Percentiles rank a stretch among this genome's conserved stretches.
Conservation (phyloP, 1,140 invertebrate species). For the Orussus abietinus region DNA sequence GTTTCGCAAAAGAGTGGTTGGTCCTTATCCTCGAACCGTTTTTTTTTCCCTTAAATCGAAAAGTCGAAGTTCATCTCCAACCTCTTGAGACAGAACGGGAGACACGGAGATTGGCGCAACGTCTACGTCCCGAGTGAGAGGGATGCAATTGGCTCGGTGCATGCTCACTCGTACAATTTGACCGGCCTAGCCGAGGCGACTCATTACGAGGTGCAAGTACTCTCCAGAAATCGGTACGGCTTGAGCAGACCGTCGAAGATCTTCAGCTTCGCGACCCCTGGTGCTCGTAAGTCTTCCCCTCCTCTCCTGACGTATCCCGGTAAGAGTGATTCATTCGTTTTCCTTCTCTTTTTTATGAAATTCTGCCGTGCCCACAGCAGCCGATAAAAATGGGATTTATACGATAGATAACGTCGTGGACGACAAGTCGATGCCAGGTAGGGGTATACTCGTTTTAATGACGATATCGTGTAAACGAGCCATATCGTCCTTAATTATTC, state of each 20-base stretch:
- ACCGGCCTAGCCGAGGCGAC: conserved; percentile 62
- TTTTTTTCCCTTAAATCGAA: not conserved
- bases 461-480: conserved; percentile 5
- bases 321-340: conserved; percentile 6
- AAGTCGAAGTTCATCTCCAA: not conserved
- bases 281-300: conserved; percentile 52
- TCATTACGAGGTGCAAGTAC: conserved; percentile 66
- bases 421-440: not conserved
- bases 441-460: not conserved
- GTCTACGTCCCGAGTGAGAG: conserved; percentile 65
- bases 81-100: conserved; percentile 18
- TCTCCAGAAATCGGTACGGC: conserved; percentile 68
- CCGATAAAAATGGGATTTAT: not conserved
- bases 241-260: conserved; percentile 65
- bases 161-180: conserved; percentile 64
- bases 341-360: not conserved
- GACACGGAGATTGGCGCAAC: conserved; percentile 61
- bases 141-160: conserved; percentile 57
- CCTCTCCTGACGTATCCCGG: conserved; percentile 2
- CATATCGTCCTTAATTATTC: not conserved
- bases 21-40: conserved; percentile 2
- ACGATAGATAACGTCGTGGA: not conserved
- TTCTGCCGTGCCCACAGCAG: not conserved
- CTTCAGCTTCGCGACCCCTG: conserved; percentile 63
- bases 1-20: conserved; percentile 54